Evolutionary conservation across 1,140 invertebrate genomes (phyloP).

Genomic region (Ostrea edulis): DNA sequence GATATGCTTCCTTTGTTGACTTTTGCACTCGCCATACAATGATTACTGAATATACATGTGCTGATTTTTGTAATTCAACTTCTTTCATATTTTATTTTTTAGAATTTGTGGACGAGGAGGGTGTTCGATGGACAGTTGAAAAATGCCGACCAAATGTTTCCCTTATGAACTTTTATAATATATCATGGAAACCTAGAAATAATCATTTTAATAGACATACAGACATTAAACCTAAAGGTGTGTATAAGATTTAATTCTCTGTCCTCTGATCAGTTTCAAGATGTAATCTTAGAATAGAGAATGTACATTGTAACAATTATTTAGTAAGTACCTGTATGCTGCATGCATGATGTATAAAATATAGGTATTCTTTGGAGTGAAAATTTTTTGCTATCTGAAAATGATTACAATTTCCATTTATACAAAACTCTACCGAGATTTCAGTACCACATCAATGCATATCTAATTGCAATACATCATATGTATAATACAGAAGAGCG

Average conservation of each 20-base stretch:
- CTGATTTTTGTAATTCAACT: background rate
- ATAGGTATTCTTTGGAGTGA: too few relatives aligned
- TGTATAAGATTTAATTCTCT: background rate
- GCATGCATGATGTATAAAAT: too few relatives aligned
- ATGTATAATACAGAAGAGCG: slow-evolving; percentile 84
- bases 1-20: too few relatives aligned
- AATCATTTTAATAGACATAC: slow-evolving; percentile 92
- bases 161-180: slow-evolving; percentile 80
- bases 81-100: slow-evolving; percentile 32
- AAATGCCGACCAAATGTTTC: slow-evolving; percentile 77
- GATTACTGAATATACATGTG: background rate
- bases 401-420: too few relatives aligned
- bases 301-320: background rate
- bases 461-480: background rate
- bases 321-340: background rate
- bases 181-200: slow-evolving; percentile 83
- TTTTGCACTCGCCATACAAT: too few relatives aligned
- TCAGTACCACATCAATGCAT: too few relatives aligned
- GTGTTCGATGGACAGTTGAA: slow-evolving; percentile 76
- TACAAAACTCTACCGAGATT: too few relatives aligned
- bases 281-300: background rate
- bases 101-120: slow-evolving; percentile 79
- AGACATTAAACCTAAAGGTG: slow-evolving; percentile 90
- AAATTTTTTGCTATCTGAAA: too few relatives aligned
- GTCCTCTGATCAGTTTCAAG: background rate